Conservation (phyloP, 2,797 vertebrate genomes). For the Astyanax mexicanus region DNA sequence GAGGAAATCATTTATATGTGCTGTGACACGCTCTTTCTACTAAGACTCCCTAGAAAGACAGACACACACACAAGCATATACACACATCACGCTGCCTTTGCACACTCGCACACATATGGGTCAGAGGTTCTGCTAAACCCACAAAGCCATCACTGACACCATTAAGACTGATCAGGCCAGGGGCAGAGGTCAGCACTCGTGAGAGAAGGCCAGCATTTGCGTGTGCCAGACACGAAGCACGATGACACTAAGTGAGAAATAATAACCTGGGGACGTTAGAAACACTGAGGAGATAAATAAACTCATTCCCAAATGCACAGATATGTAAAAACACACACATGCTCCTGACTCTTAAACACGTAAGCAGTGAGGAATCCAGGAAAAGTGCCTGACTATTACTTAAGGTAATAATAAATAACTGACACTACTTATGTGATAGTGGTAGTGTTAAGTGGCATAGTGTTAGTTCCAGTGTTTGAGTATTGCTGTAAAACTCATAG, state of each 20-base stretch:
- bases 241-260: background rate
- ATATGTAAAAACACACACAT: background rate
- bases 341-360: background rate
- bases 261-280: background rate
- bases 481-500: too few species aligned
- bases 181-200: slow-evolving; percentile 41
- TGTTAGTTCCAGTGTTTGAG: too few species aligned
- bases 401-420: background rate
- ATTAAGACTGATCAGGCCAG: slow-evolving; percentile 66
- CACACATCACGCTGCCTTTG: slow-evolving; percentile 20
- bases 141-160: slow-evolving; percentile 37
- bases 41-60: background rate
- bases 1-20: slow-evolving; percentile 47
- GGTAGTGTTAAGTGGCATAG: too few species aligned
- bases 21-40: slow-evolving; percentile 22
- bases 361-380: background rate
- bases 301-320: background rate
- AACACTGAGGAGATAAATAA: background rate
- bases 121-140: slow-evolving; percentile 45
- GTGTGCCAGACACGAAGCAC: slow-evolving; percentile 12
- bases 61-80: slow-evolving; percentile 17
- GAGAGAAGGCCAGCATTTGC: slow-evolving; percentile 7
- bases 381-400: background rate
- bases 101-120: slow-evolving; percentile 16
- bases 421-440: too few species aligned